Evolutionary conservation across 1,140 invertebrate species (phyloP).

Genomic region (Goniozus legneri): DNA sequence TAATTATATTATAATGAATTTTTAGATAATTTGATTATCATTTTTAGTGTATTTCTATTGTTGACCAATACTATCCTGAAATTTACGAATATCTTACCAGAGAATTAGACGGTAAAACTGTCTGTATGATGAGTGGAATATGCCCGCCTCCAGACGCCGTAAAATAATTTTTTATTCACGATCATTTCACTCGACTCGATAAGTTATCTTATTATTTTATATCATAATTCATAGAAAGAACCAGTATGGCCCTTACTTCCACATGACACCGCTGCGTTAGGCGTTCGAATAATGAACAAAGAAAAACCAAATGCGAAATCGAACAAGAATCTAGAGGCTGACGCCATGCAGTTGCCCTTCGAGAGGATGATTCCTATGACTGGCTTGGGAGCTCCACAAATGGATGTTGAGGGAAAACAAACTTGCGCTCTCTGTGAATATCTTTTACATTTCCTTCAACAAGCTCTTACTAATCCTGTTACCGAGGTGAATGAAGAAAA

Average conservation of each 20-base stretch:
- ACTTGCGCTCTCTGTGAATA: constrained; percentile 79
- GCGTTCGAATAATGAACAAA: constrained; percentile 38
- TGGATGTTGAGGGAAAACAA: constrained; percentile 44
- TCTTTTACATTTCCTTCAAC: constrained; percentile 74
- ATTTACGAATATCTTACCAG: constrained; percentile 71
- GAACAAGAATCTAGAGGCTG: constrained; percentile 38
- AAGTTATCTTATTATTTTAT: no score
- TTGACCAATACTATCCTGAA: constrained; percentile 71
- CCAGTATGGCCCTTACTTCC: constrained; percentile 59
- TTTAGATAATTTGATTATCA: background rate
- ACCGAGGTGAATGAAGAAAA: constrained; percentile 59
- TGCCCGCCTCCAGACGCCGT: constrained; percentile 62
- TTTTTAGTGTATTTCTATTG: constrained; percentile 58
- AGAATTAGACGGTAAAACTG: constrained; percentile 63
- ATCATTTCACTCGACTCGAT: no score
- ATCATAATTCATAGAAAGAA: constrained; percentile 32
- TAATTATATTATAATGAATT: constrained; percentile 4
- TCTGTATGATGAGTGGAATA: constrained; percentile 70
- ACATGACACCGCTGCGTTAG: constrained; percentile 40
- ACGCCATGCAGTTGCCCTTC: constrained; percentile 61
- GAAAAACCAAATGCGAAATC: constrained; percentile 27
- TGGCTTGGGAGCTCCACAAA: constrained; percentile 21
- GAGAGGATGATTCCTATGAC: constrained; percentile 59
- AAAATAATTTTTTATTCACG: no score
- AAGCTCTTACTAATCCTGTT: constrained; percentile 64